phyloP scores from a whole-genome alignment of 2,113 vertebrate species.

The Albula goreensis region DNA sequence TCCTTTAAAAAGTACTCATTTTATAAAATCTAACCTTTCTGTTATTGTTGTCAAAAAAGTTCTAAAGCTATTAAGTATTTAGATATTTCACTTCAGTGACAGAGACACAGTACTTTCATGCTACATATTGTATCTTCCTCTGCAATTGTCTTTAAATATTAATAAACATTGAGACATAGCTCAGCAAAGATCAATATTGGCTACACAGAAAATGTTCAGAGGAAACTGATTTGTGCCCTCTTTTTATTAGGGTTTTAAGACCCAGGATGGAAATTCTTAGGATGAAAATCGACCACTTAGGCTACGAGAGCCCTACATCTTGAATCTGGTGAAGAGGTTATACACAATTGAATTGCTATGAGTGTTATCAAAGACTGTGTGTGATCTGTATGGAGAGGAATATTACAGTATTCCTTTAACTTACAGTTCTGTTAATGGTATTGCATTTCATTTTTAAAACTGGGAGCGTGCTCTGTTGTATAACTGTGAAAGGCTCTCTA shows the following conservation, averaged over 20 bases:
- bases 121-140: neutral
- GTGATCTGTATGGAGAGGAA: neutral
- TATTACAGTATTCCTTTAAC: neutral
- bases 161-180: neutral
- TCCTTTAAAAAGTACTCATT: too few relatives aligned
- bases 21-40: neutral
- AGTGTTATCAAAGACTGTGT: neutral
- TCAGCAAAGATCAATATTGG: neutral
- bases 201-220: neutral
- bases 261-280: neutral
- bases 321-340: neutral
- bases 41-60: neutral
- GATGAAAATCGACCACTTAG: conserved; percentile 12
- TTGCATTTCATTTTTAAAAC: neutral
- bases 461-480: neutral
- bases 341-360: neutral
- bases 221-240: conserved; percentile 5
- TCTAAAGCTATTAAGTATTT: neutral
- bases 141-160: neutral
- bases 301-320: neutral
- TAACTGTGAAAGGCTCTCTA: neutral
- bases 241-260: neutral
- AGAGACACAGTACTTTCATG: neutral
- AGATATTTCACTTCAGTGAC: neutral
- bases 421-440: neutral